Conservation (phyloP, 2,797 vertebrate genomes). For the Neomorphus geoffroyi region DNA sequence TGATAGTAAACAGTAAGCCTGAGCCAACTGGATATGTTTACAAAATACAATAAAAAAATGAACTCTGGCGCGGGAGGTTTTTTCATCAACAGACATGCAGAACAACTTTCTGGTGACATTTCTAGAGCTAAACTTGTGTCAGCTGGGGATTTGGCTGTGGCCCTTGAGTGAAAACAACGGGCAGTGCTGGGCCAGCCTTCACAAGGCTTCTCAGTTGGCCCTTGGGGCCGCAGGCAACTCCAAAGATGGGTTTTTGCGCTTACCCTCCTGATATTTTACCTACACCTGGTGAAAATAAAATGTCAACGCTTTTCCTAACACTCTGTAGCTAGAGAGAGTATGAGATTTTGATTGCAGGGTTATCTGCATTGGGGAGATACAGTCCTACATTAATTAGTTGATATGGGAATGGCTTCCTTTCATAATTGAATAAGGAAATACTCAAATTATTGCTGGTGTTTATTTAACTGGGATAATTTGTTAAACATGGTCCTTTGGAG, state of each 20-base stretch:
- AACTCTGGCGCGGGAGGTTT: conserved; percentile 23
- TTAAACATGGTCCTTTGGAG: neutral
- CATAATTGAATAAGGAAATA: neutral
- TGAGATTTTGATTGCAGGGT: neutral
- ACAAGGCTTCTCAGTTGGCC: accelerated
- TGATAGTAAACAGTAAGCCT: conserved; percentile 43
- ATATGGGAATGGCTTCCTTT: neutral
- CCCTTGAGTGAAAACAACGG: neutral
- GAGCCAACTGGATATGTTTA: conserved; percentile 24
- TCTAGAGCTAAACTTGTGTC: conserved; percentile 12
- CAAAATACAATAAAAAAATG: conserved; percentile 34
- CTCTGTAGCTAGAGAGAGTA: neutral
- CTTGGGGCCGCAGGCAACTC: accelerated
- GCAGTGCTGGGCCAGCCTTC: neutral
- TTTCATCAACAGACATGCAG: conserved; percentile 24
- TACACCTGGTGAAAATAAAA: neutral
- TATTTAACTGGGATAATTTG: neutral
- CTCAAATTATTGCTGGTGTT: neutral
- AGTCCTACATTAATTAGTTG: neutral
- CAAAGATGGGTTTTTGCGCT: neutral
- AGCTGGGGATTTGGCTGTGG: neutral
- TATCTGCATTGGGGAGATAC: neutral
- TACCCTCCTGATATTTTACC: neutral
- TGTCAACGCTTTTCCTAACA: neutral
- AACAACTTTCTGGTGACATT: conserved; percentile 50